Evolutionary conservation across 64 coral and sea anemone genomes (phyloP), one percentile per base, ranked within the genome.

Genomic region (Porites australiensis): DNA sequence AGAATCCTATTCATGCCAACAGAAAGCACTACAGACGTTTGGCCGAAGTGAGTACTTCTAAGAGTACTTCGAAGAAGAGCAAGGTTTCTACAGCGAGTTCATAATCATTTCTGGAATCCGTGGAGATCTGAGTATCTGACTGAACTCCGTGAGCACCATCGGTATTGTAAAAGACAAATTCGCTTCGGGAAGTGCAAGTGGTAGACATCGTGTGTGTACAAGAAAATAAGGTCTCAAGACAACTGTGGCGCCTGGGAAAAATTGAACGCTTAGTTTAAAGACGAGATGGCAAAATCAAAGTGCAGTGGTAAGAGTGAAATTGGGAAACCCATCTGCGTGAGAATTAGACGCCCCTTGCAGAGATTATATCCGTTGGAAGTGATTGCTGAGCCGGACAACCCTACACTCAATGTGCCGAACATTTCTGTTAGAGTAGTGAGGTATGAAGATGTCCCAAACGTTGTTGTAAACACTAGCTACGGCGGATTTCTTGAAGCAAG

Each of bases 91-190:
- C 65, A 90, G 77, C 64, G 70, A 21, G 83, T 59, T 37, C 58
- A 82, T n/a, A 71, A 90, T 72, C 64, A 90, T 18, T 72, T 82
- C 63, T 90, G 75, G 88, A 90, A 90, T 58, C 44, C 18, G 16
- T 90, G 88, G 88, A 27, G 69, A 77, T 78, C 88, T 4, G 88
- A 90, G 20, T 90, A 90, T 64, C 88, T 79, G 14, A 79, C 88
- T 55, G 44, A 90, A 79, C 88, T 90, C 8, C 50, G 75, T 71
- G 77, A 82, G 49, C 48, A 82, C 9, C 89, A 82, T 58, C 77
- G 89, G 22, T 79, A n/a, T 18, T 58, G 49, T 55, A 50, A 37
- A 16, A 67, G 67, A 74, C 18, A 51, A 82, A 72, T 57, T 82
- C 64, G 16, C 59, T 82, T 23, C 37, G 15, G 48, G 65, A 88